These are phyloP conservation scores for Ectemnius continuus DNA, from an alignment of 2,888 invertebrate species.

Conservation along the genomic window DNA sequence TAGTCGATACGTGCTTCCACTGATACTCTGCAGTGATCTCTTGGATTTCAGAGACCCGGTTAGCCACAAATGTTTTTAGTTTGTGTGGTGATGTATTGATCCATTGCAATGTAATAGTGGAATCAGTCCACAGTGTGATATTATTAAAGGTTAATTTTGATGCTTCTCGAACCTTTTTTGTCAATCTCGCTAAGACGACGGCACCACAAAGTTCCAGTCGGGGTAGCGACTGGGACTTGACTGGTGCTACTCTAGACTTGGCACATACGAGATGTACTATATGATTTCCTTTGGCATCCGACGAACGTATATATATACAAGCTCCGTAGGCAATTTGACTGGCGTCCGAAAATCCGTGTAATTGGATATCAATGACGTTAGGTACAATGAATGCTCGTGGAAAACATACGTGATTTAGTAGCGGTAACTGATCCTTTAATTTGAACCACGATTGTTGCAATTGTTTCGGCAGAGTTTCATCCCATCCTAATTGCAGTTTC, in stretches of 20 bases:
- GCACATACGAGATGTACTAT: neutral
- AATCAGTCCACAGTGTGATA: conserved; percentile 5
- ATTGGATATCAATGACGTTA: neutral
- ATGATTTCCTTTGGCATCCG: neutral
- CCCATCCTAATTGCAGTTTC: neutral
- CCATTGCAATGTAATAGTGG: neutral
- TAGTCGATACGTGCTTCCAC: neutral
- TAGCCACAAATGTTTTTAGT: conserved; percentile 8
- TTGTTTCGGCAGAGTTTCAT: neutral
- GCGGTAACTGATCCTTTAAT: neutral
- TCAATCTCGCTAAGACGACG: neutral
- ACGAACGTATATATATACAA: neutral
- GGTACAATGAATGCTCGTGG: neutral
- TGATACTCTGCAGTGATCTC: accelerated
- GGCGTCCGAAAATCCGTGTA: conserved; percentile 25
- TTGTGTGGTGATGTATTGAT: neutral
- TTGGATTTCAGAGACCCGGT: conserved; percentile 16
- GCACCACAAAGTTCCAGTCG: conserved; percentile 14
- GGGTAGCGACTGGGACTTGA: neutral
- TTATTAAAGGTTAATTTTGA: neutral
- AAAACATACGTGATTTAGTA: neutral
- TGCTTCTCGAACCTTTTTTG: neutral
- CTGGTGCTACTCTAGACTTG: conserved; percentile 8
- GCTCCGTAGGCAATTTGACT: conserved; percentile 14
- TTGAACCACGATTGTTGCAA: neutral